Evolutionary conservation across 2,113 vertebrate species (phyloP), one percentile per base, ranked within the genome.

Genomic region (Zeus faber): DNA sequence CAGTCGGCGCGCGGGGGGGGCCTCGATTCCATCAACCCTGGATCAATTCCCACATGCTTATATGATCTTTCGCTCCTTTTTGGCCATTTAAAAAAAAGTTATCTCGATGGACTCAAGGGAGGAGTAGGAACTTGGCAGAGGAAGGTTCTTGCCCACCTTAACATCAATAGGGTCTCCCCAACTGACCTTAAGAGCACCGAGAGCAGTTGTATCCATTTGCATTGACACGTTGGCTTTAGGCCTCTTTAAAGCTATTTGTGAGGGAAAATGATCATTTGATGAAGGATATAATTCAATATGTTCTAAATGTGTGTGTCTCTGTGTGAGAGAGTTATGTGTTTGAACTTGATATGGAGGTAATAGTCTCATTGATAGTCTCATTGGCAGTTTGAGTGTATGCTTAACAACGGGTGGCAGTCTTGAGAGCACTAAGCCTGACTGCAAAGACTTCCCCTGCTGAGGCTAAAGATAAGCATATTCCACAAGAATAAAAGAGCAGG

Each of bases 361-460:
- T 83, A 74, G 72, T 75, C 79, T 79, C 62, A 74, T 74, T 84
- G 66, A 82, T 77, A 70, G 71, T 65, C 65, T 65, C 16, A n/a
- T n/a, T n/a, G n/a, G 65, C 50, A 76, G 69, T 67, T 62, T 65
- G 66, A 77, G 74, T 74, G 68, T 56, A 70, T 64, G 72, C 66
- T 67, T 82, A 86, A 81, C 73, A 79, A 82, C 68, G 70, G 74
- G 65, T 67, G 77, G 75, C 77, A 74, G 77, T 79, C 75, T 79
- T 70, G 68, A 83, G 75, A 76, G 69, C 23, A 68, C 75, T 83
- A 76, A 81, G 76, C 83, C 76, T 81, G 74, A 83, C 72, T 75
- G 71, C 68, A 60, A 62, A 72, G 65, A 71, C 76, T 77, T 76
- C 65, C 56, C 64, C 76, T 40, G 62, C 47, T 72, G 7, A 72